A percentile compares a stretch with the other conserved stretches of the same genome.
phyloP scores from a whole-genome alignment of 37 sponge, comb jelly and placozoan species.

The Geodia barretti region DNA sequence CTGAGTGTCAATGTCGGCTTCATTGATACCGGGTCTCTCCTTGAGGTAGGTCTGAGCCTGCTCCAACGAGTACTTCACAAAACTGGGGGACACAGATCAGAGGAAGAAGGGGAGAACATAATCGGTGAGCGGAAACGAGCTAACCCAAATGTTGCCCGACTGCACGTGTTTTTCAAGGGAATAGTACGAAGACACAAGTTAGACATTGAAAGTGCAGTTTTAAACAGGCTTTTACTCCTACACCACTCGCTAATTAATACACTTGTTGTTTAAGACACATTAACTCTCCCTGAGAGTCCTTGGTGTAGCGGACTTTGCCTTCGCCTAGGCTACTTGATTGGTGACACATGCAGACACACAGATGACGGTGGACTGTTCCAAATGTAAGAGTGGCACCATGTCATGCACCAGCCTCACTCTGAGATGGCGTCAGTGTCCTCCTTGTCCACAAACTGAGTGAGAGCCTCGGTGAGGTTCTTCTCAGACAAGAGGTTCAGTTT shows the following conservation, averaged over 20 bases:
- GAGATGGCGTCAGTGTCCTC: slow-evolving; percentile 76
- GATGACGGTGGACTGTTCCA: no score
- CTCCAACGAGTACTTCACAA: slow-evolving; percentile 60
- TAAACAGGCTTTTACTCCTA: not conserved
- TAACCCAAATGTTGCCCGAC: no score
- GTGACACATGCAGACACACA: not conserved
- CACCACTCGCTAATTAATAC: not conserved
- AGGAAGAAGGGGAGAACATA: no score
- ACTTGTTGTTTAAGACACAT: not conserved
- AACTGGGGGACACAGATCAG: slow-evolving; percentile 20
- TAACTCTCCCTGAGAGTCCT: no score
- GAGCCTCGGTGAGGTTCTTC: slow-evolving; percentile 69
- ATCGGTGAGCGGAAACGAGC: no score
- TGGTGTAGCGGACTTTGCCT: no score
- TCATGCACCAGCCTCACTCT: slow-evolving; percentile 49
- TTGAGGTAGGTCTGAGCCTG: slow-evolving; percentile 46
- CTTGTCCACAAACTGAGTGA: slow-evolving; percentile 83
- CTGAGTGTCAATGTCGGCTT: slow-evolving; percentile 29
- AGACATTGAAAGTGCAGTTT: no score
- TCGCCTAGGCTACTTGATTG: no score
- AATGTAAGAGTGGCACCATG: not conserved
- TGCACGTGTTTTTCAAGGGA: no score
- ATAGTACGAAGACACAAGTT: no score
- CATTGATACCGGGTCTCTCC: slow-evolving; percentile 12
- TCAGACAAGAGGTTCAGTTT: slow-evolving; percentile 73